Evolutionary conservation across 2,797 vertebrate species (phyloP).

Genomic region (Parambassis ranga): DNA sequence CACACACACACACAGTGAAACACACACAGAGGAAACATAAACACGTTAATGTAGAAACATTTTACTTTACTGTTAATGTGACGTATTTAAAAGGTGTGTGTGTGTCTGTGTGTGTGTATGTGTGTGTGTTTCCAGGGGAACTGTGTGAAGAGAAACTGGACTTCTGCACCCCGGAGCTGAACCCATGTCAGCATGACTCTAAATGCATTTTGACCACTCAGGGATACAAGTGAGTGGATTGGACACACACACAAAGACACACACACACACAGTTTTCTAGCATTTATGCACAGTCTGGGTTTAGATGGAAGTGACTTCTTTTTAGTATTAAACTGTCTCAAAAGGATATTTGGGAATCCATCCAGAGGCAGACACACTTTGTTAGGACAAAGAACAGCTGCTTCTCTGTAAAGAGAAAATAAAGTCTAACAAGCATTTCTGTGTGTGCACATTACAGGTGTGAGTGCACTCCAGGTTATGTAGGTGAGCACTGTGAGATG

Average conservation of each 20-base stretch:
- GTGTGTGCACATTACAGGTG: slow-evolving; percentile 78
- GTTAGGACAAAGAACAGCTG: not conserved
- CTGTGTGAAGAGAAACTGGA: slow-evolving; percentile 97
- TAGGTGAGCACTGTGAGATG: slow-evolving; percentile 91
- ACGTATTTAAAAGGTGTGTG: slow-evolving; percentile 23
- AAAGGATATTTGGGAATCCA: not conserved
- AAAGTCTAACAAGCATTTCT: not conserved
- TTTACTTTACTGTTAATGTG: slow-evolving; percentile 4
- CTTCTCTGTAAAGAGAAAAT: not conserved
- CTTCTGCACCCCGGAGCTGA: slow-evolving; percentile 94
- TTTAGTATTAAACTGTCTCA: not conserved
- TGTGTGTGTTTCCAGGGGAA: slow-evolving; percentile 86
- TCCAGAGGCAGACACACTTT: not conserved
- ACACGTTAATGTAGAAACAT: no score
- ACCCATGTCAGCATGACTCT: slow-evolving; percentile 95
- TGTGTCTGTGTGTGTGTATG: slow-evolving; percentile 34
- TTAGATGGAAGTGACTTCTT: not conserved
- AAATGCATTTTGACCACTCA: slow-evolving; percentile 92
- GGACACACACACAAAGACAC: not conserved
- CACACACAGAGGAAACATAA: not conserved
- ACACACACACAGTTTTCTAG: not conserved
- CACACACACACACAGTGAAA: not conserved
- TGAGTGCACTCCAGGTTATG: slow-evolving; percentile 93
- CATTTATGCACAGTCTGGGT: not conserved
- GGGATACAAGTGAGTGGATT: slow-evolving; percentile 91